A percentile compares a stretch with the other conserved stretches of the same genome.
phyloP scores from a whole-genome alignment of 2,888 invertebrate species.

The Chrysina gloriosa region DNA sequence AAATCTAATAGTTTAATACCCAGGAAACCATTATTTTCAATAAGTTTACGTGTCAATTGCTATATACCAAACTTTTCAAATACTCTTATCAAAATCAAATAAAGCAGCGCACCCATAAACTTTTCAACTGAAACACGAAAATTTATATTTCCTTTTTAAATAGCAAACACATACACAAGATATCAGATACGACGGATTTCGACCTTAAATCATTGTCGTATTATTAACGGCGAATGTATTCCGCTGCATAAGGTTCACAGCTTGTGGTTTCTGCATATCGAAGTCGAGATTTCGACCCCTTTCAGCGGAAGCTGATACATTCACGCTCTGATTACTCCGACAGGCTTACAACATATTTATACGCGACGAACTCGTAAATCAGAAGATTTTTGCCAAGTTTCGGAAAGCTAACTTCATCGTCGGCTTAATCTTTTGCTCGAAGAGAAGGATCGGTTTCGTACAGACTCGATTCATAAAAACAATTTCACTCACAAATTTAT shows the following conservation, averaged over 20 bases:
- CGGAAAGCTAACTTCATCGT: conserved; percentile 17
- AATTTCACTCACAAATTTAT: conserved; percentile 2
- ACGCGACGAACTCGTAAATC: conserved; percentile 33
- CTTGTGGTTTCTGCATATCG: conserved; percentile 36
- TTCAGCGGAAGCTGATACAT: conserved; percentile 32
- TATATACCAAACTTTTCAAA: too few relatives aligned
- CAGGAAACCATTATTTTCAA: too few relatives aligned
- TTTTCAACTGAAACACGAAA: background rate
- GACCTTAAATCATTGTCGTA: conserved; percentile 24
- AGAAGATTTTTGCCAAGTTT: conserved; percentile 26
- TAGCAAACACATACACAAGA: background rate
- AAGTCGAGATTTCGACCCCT: conserved; percentile 15
- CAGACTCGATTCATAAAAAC: conserved; percentile 8
- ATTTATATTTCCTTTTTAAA: conserved; percentile 3
- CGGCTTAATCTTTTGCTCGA: conserved; percentile 13
- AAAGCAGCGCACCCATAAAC: too few relatives aligned
- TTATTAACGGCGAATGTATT: conserved; percentile 35
- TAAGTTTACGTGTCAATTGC: too few relatives aligned
- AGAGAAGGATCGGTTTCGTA: conserved; percentile 11
- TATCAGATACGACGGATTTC: too few relatives aligned
- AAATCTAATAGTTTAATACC: too few relatives aligned
- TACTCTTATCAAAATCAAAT: too few relatives aligned
- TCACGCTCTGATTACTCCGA: conserved; percentile 38
- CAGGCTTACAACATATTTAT: conserved; percentile 30
- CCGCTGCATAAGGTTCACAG: conserved; percentile 27